Base-by-base conservation (phyloP, 2,113 vertebrate genomes). In the Tamias sibiricus region DNA sequence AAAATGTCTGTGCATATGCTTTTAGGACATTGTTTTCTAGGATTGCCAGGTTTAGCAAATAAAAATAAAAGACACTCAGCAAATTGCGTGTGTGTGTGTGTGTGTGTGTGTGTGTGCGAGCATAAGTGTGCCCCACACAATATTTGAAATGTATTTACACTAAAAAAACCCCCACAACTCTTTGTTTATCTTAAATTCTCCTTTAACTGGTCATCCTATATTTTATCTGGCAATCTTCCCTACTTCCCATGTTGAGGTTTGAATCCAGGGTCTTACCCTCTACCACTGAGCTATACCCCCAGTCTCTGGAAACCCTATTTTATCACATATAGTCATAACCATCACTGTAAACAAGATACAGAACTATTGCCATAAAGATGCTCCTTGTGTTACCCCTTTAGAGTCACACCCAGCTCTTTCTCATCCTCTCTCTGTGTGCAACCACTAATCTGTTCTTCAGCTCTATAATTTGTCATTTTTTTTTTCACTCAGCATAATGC, bases 31-130 rank as follows among this genome's bases (percentile, higher is more conserved):
- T 32, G 44, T 85, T 85, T 28, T 5, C 85, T 30, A 72, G 85
- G 76, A 62, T 81, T 81, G 64, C 32, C 49, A 94, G 80, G 19
- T 54, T 95, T 72, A 72, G 72, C 77, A 87, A 85, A 92, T 24
- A 87, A 92, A 90, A 96, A 84, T 64, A 89, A 6, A 96, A 47
- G 24, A 40, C 22, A 79, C 1, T 28, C 42, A 59, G 75, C 74
- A 91, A 76, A 49, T 22, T 72, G 59, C 22, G 59, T 28, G 22
- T 62, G 20, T 59, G 57, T 59, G 52, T 59, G 57, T 59, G 17
- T 59, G 57, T 59, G 52, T 54, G 54, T 54, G 54, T 59, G 8
- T 59, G 22, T 66, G 14, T 83, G 80, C 91, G 20, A 52, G 20
- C 66, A 5, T 37, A 69, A 32, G 5, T 49, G 37, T 75, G 28